These are phyloP conservation scores for Promerops cafer DNA, from an alignment of 2,113 vertebrate species.

Conservation along the genomic window DNA sequence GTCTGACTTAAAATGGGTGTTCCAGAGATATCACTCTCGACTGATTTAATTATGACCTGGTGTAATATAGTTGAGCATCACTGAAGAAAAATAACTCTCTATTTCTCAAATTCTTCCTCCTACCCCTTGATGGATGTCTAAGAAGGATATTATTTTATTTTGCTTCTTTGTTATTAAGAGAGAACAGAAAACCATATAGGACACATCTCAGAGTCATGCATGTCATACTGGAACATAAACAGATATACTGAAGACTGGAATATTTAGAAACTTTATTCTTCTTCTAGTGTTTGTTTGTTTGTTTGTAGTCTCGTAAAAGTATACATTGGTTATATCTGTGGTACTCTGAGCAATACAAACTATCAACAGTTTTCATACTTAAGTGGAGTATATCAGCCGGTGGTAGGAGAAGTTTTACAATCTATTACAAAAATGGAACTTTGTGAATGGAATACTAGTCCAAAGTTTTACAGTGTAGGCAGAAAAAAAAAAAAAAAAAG, in stretches of 20 bases:
- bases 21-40: constrained; percentile 33
- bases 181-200: background rate
- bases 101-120: background rate
- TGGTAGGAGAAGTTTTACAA: background rate
- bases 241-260: background rate
- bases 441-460: background rate
- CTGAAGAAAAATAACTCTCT: background rate
- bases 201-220: background rate
- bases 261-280: background rate
- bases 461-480: background rate
- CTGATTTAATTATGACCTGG: constrained; percentile 58
- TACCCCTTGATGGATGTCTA: background rate
- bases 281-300: background rate
- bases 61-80: constrained; percentile 30
- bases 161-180: background rate
- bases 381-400: background rate
- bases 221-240: background rate
- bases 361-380: background rate
- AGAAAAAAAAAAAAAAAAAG: background rate
- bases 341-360: background rate
- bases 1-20: constrained; percentile 28
- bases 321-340: background rate
- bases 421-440: background rate
- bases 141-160: background rate
- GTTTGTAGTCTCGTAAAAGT: background rate